Base-by-base conservation (phyloP, 2,797 vertebrate genomes). In the Spinus pinus region DNA sequence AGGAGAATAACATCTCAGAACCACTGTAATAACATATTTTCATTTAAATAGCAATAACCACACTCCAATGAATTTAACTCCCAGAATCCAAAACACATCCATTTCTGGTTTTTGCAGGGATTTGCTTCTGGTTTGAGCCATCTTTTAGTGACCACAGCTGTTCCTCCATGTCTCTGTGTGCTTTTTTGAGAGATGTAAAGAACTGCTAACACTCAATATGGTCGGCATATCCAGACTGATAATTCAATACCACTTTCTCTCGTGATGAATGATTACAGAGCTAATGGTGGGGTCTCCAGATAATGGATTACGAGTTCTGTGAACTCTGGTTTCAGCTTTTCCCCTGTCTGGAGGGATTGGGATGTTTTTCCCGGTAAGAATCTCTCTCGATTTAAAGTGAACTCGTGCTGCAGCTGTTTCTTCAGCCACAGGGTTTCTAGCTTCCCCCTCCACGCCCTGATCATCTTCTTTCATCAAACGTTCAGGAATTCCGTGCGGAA, bases 271-370 rank as follows among this genome's bases (percentile, higher is more conserved):
- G 3, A 33, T 65, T 86, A 50, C 31, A 25, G 44, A 41, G 10
- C 39, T 57, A 62, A 28, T 5, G 35, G 51, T 56, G 18, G 7
- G 7, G 50, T 89, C 31, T 67, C 47, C 56, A 54, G 39, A 50
- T 7, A 56, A 65, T 3, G 10, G 35, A 6, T 78, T 69, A 21
- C 0, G 0, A 8, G 19, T 54, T 42, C 30, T 69, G 35, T 61
- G 60, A 77, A 66, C 41, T 41, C 35, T n/a, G 46, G 9, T 53
- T 72, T 50, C 62, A 61, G 47, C 14, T 61, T 89, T 92, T 50
- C 47, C 66, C 35, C 13, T 3, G 2, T 23, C 35, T 4, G 9
- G 44, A 70, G 19, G 35, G 28, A 61, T 33, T 70, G 4, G n/a
- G 10, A 14, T 64, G 18, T 50, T 77, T 80, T 66, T 44, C 27